phyloP scores from a whole-genome alignment of 2,113 vertebrate species.

The Semicossyphus pulcher region DNA sequence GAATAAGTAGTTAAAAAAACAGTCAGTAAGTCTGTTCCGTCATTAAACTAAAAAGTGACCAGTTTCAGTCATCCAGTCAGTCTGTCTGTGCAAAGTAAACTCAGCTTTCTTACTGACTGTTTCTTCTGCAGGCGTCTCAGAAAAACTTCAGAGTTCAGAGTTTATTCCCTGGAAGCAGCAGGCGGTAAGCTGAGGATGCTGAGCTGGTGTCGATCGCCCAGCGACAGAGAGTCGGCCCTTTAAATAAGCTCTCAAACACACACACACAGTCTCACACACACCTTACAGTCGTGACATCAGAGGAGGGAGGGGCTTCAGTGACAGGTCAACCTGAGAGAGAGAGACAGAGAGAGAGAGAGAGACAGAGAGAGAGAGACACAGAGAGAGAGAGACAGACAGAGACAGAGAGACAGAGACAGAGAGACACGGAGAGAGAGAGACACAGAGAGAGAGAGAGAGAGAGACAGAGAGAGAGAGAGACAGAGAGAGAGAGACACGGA shows the following conservation, averaged over 20 bases:
- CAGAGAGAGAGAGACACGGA: too few species aligned
- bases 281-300: constrained; percentile 46
- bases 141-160: constrained; percentile 13
- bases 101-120: constrained; percentile 26
- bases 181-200: constrained; percentile 41
- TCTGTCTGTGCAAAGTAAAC: not conserved
- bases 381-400: too few species aligned
- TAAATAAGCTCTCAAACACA: constrained; percentile 53
- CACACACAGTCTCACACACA: constrained; percentile 34
- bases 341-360: not conserved
- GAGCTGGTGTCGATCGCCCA: constrained; percentile 44
- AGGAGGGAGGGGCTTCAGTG: constrained; percentile 47
- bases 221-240: constrained; percentile 47
- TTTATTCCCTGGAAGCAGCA: constrained; percentile 52
- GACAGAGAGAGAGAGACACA: not conserved
- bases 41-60: too few species aligned
- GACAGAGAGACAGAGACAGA: too few species aligned
- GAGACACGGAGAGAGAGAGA: too few species aligned
- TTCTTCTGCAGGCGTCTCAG: constrained; percentile 36
- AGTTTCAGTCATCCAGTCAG: too few species aligned
- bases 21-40: not conserved
- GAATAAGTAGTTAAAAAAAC: too few species aligned
- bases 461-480: too few species aligned
- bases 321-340: constrained; percentile 40
- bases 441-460: too few species aligned